Conservation (phyloP, 2,888 invertebrate genomes). For the Tetragonula carbonaria region DNA sequence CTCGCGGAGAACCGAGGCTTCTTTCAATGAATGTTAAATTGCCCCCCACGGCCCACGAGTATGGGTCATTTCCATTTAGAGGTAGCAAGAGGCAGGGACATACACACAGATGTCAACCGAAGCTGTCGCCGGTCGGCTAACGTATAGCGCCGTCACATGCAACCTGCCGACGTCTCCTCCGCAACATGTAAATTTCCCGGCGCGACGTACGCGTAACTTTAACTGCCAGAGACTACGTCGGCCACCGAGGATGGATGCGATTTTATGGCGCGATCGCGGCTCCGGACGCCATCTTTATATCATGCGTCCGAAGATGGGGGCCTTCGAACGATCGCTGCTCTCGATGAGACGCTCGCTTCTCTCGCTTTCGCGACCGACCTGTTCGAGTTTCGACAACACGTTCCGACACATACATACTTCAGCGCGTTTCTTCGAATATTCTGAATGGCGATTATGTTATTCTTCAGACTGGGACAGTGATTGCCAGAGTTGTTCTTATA, state of each 20-base stretch:
- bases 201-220: slow-evolving; percentile 67
- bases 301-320: no score
- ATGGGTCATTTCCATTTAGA: slow-evolving; percentile 60
- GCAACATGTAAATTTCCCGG: slow-evolving; percentile 69
- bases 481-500: no score
- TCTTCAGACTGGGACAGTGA: no score
- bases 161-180: slow-evolving; percentile 50
- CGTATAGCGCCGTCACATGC: slow-evolving; percentile 66
- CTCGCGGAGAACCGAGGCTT: slow-evolving; percentile 41
- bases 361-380: no score
- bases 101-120: slow-evolving; percentile 58
- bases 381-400: no score
- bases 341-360: no score
- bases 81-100: slow-evolving; percentile 13
- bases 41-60: slow-evolving; percentile 38
- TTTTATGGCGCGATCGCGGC: slow-evolving; percentile 58
- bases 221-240: slow-evolving; percentile 59
- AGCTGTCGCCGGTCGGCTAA: slow-evolving; percentile 62
- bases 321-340: no score
- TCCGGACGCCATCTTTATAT: slow-evolving; percentile 1
- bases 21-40: slow-evolving; percentile 68
- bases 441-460: no score
- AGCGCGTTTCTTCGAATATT: no score
- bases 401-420: no score
- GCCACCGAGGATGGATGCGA: slow-evolving; percentile 55